phyloP scores from a whole-genome alignment of 1,140 invertebrate species.

The Bombus impatiens region DNA sequence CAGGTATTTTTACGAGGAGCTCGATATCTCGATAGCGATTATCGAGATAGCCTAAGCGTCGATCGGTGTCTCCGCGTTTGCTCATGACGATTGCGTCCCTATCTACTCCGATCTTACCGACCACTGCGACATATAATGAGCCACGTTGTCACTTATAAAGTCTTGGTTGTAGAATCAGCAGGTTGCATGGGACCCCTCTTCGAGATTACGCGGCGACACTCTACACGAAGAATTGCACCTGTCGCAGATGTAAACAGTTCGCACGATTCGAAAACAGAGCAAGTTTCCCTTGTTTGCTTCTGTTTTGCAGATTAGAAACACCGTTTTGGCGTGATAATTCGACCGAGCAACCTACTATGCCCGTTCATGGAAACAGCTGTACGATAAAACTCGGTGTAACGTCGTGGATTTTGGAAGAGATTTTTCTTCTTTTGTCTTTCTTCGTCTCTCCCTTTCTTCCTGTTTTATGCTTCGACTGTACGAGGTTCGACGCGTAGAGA shows the following conservation, averaged over 20 bases:
- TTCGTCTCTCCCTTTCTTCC: too few species aligned
- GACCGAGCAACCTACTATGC: too few species aligned
- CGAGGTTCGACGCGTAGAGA: too few species aligned
- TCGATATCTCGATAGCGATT: too few species aligned
- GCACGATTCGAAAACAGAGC: too few species aligned
- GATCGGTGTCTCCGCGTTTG: neutral
- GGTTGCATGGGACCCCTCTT: conserved; percentile 20
- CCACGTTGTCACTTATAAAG: conserved; percentile 31
- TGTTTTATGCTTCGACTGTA: too few species aligned
- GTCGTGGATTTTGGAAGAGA: too few species aligned
- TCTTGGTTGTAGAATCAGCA: conserved; percentile 30
- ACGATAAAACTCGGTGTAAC: too few species aligned
- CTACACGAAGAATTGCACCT: conserved; percentile 43
- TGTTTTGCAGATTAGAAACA: conserved; percentile 4
- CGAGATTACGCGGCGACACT: conserved; percentile 16
- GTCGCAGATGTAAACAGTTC: conserved; percentile 51
- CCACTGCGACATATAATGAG: conserved; percentile 12
- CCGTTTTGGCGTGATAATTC: neutral
- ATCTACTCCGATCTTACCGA: conserved; percentile 5
- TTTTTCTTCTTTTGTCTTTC: too few species aligned
- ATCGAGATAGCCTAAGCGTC: neutral
- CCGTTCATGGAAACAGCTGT: too few species aligned
- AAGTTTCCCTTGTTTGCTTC: neutral
- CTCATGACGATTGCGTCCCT: neutral
- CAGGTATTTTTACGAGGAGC: neutral